A percentile compares a stretch with the other conserved stretches of the same genome.
phyloP scores from a whole-genome alignment of 2,113 vertebrate species.

The Myrmecophaga tridactyla region DNA sequence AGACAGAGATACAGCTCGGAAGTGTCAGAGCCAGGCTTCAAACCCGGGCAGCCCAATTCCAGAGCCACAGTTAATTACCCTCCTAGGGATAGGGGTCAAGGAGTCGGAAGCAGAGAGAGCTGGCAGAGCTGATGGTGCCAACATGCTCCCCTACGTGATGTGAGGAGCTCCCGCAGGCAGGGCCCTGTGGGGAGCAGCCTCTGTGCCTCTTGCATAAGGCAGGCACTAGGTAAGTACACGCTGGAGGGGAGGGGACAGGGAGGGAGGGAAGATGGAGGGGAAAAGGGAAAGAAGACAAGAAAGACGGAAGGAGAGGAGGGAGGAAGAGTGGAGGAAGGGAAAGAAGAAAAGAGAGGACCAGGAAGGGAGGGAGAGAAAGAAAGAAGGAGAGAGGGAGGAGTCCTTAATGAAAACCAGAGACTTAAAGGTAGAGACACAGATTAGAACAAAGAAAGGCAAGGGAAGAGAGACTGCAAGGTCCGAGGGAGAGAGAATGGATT shows the following conservation, averaged over 20 bases:
- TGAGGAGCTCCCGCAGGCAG: fast-evolving
- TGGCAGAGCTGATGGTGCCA: neutral
- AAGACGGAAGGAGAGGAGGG: neutral
- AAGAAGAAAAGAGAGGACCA: too few relatives aligned
- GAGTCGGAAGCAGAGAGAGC: neutral
- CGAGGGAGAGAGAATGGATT: fast-evolving
- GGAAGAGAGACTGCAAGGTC: neutral
- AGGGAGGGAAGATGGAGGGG: neutral
- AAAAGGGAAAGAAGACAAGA: neutral
- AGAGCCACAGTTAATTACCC: neutral
- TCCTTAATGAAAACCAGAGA: neutral
- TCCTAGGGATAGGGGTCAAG: neutral
- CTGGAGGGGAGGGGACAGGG: too few relatives aligned
- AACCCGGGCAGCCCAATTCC: neutral
- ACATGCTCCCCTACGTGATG: fast-evolving
- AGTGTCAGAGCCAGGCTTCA: neutral
- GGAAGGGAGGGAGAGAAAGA: neutral
- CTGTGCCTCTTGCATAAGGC: neutral
- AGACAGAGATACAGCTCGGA: neutral
- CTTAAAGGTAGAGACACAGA: neutral
- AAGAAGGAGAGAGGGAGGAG: too few relatives aligned
- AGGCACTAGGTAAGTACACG: neutral
- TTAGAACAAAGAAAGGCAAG: neutral
- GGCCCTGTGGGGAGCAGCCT: neutral
- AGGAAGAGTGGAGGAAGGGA: neutral